phyloP scores from a whole-genome alignment of 2,113 vertebrate genomes.

The Passerina amoena region DNA sequence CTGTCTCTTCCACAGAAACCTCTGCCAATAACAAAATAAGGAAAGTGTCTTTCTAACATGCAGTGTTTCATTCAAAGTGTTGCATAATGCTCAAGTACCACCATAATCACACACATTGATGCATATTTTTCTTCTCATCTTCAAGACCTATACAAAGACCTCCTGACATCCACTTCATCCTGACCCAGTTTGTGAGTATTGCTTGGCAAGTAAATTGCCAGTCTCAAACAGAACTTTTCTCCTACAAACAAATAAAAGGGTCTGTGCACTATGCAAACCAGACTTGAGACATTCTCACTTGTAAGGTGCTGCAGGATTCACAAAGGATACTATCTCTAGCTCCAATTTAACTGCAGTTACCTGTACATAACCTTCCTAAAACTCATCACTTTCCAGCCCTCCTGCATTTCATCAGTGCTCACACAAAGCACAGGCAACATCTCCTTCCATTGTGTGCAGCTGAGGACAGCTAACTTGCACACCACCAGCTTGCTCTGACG shows the following conservation, averaged over 20 bases:
- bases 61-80: not conserved
- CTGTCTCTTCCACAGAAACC: not conserved
- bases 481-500: not conserved
- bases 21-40: not conserved
- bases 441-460: not conserved
- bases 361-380: not conserved
- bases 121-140: not conserved
- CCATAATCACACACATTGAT: not conserved
- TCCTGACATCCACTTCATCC: not conserved
- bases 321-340: not conserved
- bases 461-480: not conserved
- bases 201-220: not conserved
- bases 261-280: not conserved
- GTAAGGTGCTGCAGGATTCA: not conserved
- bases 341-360: not conserved
- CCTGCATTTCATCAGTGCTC: fast-evolving
- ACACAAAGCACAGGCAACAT: not conserved
- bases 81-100: not conserved
- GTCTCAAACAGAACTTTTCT: not conserved
- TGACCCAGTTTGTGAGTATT: not conserved
- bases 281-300: not conserved
- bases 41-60: not conserved
- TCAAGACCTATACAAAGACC: not conserved
- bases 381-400: not conserved
- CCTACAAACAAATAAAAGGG: not conserved